phyloP scores from a whole-genome alignment of 2,888 invertebrate genomes.

The Euphydryas editha region DNA sequence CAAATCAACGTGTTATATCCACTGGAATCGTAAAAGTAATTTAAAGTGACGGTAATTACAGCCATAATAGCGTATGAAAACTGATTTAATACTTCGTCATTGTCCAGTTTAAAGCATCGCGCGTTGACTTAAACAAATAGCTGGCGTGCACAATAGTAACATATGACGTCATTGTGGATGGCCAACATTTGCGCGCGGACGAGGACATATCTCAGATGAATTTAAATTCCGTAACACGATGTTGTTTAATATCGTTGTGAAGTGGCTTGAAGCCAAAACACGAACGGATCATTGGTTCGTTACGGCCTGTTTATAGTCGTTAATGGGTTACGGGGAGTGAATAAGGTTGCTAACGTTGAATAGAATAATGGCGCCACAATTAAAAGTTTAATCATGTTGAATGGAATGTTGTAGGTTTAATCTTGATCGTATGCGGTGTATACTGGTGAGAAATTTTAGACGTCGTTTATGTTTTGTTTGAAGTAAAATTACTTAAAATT shows the following conservation, averaged over 20 bases:
- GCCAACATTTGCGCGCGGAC: slow-evolving; percentile 20
- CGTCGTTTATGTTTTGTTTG: too few relatives aligned
- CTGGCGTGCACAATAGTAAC: slow-evolving; percentile 24
- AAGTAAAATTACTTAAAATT: too few relatives aligned
- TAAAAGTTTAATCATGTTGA: background rate
- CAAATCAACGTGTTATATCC: too few relatives aligned
- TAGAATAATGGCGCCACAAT: background rate
- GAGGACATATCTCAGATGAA: slow-evolving; percentile 26
- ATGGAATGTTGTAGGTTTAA: too few relatives aligned
- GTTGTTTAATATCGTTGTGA: slow-evolving; percentile 22
- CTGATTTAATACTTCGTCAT: slow-evolving; percentile 13
- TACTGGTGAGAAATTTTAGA: too few relatives aligned
- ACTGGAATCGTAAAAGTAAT: background rate
- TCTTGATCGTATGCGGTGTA: too few relatives aligned
- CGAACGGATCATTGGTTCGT: slow-evolving; percentile 22
- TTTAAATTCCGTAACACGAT: slow-evolving; percentile 22
- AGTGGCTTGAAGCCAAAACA: slow-evolving; percentile 33
- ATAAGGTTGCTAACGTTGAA: background rate
- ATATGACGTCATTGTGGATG: slow-evolving; percentile 24
- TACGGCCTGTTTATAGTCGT: slow-evolving; percentile 26
- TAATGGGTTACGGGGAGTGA: slow-evolving; percentile 11
- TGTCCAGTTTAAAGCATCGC: slow-evolving; percentile 18
- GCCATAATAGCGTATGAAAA: background rate
- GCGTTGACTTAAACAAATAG: slow-evolving; percentile 33
- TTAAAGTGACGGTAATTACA: background rate